Evolutionary conservation across 2,888 invertebrate genomes (phyloP), one percentile per base, ranked within the genome.

Genomic region (Ptychoptera albimana): DNA sequence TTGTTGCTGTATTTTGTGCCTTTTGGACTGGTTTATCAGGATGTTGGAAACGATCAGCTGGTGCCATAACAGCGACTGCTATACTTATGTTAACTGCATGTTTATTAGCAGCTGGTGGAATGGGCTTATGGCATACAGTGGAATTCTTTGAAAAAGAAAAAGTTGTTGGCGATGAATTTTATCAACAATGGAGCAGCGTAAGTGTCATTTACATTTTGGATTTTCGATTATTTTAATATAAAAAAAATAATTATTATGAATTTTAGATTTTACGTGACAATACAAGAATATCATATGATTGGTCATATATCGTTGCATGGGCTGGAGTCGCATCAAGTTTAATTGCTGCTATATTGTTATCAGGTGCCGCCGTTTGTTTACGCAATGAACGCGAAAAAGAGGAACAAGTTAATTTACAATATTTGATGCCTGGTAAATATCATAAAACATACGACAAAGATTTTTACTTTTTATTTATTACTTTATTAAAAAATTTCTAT

Each of bases 261-360:
- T 40, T 41, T 35, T 74, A 87, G 87, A 81, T 85, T 68, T 79
- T 88, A 65, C 80, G 81, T 69, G 84, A 86, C 65, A 82, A 83
- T 70, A 77, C 83, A 56, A 77, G 82, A 71, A 75, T 83, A 61
- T 77, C 79, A 71, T 93, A 92, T 73, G 92, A 91, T 70, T 94
- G 92, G 92, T 92, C 92, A 58, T 94, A 93, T 75, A 83, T 91
- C 74, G 79, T 91, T 64, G 88, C 92, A 67, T 94, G 93, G 93
- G 84, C 89, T 70, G 92, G 92, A 68, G 89, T 93, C 63, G 89
- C 83, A 57, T 82, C 88, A 71, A 80, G 88, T 60, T 76, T 93
- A 64, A 72, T 92, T 66, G 82, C 89, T 58, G 87, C 91, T 70
- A 83, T 92, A 66, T 77, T 92, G 68, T 83, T 92, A 69, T 86